These are phyloP conservation scores for Drosophila aff. DNA, from an alignment of 1,140 invertebrate species.

Conservation along the genomic window DNA sequence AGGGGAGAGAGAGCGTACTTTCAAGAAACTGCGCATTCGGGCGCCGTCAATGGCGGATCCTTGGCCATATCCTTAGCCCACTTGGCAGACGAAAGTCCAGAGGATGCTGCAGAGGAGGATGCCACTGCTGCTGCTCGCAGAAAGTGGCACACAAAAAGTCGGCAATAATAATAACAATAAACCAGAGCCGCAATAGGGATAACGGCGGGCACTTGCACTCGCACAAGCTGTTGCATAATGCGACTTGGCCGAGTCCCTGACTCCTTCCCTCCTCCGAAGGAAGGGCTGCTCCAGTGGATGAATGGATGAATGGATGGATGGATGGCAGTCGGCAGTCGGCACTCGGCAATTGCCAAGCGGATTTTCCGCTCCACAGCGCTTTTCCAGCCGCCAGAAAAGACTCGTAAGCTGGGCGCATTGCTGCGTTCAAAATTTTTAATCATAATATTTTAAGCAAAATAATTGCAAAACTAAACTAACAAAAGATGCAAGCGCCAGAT, in stretches of 20 bases:
- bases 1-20: not conserved
- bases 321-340: constrained; percentile 8
- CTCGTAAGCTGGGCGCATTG: constrained; percentile 24
- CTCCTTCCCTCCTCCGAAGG: no score
- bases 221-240: constrained; percentile 62
- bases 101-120: no score
- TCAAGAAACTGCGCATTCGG: not conserved
- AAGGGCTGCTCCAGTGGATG: not conserved
- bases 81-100: constrained; percentile 27
- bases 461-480: constrained; percentile 55
- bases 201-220: constrained; percentile 7
- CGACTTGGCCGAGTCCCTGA: constrained; percentile 22
- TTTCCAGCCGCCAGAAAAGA: constrained; percentile 19
- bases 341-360: constrained; percentile 56
- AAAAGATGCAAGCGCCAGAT: constrained; percentile 23
- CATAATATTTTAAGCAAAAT: constrained; percentile 60
- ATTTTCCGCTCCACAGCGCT: constrained; percentile 55
- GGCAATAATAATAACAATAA: constrained; percentile 57
- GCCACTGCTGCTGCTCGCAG: not conserved
- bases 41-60: not conserved
- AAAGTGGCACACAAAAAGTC: constrained; percentile 39
- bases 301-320: not conserved
- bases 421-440: constrained; percentile 54
- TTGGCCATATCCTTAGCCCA: constrained; percentile 13
- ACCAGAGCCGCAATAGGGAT: constrained; percentile 24